Base-by-base conservation (phyloP, 2,113 vertebrate genomes). In the Pungitius pungitius region DNA sequence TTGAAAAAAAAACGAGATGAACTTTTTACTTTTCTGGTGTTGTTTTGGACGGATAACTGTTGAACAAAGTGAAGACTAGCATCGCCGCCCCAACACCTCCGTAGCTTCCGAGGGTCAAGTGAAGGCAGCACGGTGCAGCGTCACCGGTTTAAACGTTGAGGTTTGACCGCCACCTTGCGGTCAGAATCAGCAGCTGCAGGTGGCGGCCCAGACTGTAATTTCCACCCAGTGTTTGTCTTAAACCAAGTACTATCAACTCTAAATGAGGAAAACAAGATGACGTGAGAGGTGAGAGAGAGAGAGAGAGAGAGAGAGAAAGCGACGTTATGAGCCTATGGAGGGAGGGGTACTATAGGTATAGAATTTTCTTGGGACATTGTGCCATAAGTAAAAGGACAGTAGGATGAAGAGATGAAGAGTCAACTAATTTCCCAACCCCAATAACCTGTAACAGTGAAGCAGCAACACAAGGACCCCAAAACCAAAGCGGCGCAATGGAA, bases 131-230 rank as follows among this genome's bases (percentile, higher is more conserved):
- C 59, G 20, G n/a, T 17, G 73, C 54, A 40, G 61, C n/a, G 2
- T 6, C 22, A 74, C 11, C 60, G n/a, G 37, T 42, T 43, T n/a
- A 42, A 66, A 77, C 18, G 51, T 66, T 73, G 65, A 73, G n/a
- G 12, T 47, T 62, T 67, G 49, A 54, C 0, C 52, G 40, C 89
- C 78, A 75, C 69, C 85, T 58, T 17, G 84, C 74, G 91, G 81
- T 39, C 17, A 47, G 40, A 79, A 11, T 0, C 0, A 43, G 47
- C 1, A 66, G 3, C 42, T 82, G 47, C 82, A 81, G 18, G 2
- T 10, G 17, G 0, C 3, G 17, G 0, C 3, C 10, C 8, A 7
- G 0, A 65, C 20, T 17, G 0, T 15, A 24, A 54, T 39, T 49
- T 45, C 7, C 33, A 39, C 2, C 6, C n/a, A 17, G 22, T 10